phyloP scores from a whole-genome alignment of 2,113 vertebrate genomes.

The Daboia siamensis region DNA sequence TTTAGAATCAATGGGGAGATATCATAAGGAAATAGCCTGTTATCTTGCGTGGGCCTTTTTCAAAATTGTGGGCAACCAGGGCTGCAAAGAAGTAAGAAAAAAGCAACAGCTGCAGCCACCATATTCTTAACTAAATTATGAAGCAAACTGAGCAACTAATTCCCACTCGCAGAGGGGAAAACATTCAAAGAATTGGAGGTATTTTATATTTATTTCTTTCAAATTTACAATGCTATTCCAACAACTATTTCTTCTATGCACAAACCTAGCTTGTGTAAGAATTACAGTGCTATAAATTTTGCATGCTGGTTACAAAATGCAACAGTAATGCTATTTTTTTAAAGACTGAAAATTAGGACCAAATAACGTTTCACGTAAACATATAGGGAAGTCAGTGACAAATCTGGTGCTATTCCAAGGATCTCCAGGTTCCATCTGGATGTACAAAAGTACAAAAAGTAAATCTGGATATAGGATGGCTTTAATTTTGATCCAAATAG shows the following conservation, averaged over 20 bases:
- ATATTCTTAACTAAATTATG: neutral
- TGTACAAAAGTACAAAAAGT: neutral
- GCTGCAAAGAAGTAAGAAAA: neutral
- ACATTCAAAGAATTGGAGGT: neutral
- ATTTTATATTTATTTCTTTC: neutral
- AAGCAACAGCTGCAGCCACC: neutral
- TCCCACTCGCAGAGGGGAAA: neutral
- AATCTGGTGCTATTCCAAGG: neutral
- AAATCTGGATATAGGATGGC: neutral
- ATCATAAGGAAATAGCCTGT: neutral
- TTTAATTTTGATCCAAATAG: neutral
- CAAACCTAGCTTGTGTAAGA: neutral
- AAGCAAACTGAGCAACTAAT: neutral
- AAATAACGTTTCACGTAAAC: neutral
- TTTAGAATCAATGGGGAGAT: neutral
- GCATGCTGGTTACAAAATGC: neutral
- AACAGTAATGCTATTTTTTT: neutral
- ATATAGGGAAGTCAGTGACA: neutral
- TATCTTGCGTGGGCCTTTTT: neutral
- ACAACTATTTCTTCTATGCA: neutral
- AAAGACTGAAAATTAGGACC: neutral
- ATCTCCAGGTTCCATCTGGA: rapidly evolving
- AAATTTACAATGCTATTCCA: neutral
- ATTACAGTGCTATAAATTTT: neutral
- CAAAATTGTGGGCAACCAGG: neutral